Percentiles rank a stretch among this genome's conserved stretches.
Conservation (phyloP, 2,113 vertebrate genomes). For the Pimephales promelas region DNA sequence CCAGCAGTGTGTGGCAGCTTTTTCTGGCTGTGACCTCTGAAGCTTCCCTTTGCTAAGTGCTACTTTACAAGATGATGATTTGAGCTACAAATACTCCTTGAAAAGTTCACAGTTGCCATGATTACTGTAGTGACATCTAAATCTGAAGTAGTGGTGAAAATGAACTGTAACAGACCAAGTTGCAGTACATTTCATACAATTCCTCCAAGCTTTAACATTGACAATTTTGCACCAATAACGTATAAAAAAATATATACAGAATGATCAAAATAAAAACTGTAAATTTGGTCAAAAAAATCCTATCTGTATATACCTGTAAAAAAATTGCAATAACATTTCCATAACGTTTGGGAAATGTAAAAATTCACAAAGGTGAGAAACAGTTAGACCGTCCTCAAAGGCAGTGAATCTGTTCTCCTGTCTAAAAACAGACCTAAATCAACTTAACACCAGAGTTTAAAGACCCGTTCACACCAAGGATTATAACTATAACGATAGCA, state of each 20-base stretch:
- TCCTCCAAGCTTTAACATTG: constrained; percentile 40
- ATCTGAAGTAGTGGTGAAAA: neutral
- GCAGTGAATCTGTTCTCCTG: constrained; percentile 40
- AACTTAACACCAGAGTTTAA: neutral
- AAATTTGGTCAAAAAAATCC: constrained; percentile 56
- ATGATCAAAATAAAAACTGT: constrained; percentile 60
- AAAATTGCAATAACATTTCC: constrained; percentile 6
- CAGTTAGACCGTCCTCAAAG: constrained; percentile 44
- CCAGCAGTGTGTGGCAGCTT: neutral
- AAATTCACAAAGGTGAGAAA: constrained; percentile 25
- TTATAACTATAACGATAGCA: neutral
- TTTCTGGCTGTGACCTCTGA: neutral
- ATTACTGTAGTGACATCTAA: constrained; percentile 10
- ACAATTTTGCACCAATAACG: constrained; percentile 41
- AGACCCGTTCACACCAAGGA: neutral
- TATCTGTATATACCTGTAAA: constrained; percentile 31
- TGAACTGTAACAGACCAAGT: constrained; percentile 1
- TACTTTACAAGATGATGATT: neutral
- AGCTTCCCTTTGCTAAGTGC: neutral
- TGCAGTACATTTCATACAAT: constrained; percentile 9
- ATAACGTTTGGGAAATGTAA: neutral
- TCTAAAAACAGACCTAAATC: neutral
- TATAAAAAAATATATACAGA: constrained; percentile 71
- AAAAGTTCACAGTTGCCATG: constrained; percentile 28
- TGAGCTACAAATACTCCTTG: neutral